A percentile compares a stretch with the other conserved stretches of the same genome.
Conservation (phyloP, 2,888 invertebrate species). For the Drosophila macrothrix region DNA sequence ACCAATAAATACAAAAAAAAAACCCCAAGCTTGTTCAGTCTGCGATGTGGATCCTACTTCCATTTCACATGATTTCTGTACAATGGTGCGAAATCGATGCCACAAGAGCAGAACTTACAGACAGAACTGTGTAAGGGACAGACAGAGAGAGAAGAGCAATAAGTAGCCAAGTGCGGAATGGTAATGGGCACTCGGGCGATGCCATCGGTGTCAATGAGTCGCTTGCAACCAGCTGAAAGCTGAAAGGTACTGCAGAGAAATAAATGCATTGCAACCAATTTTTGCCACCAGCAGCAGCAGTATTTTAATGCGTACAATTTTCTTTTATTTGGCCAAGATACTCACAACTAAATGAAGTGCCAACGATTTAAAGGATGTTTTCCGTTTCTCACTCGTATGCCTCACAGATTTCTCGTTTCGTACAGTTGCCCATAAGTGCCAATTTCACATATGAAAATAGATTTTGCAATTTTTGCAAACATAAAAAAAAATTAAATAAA, state of each 20-base stretch:
- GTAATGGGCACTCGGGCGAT: slow-evolving; percentile 51
- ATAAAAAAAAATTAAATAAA: background rate
- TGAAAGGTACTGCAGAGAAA: slow-evolving; percentile 28
- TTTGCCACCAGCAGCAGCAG: slow-evolving; percentile 9
- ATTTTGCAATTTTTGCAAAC: background rate
- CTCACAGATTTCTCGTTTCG: slow-evolving; percentile 23
- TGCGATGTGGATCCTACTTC: slow-evolving; percentile 27
- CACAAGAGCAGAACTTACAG: slow-evolving; percentile 31
- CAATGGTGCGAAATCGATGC: slow-evolving; percentile 58
- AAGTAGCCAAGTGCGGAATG: slow-evolving; percentile 59
- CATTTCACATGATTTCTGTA: slow-evolving; percentile 50
- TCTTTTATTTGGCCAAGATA: slow-evolving; percentile 48
- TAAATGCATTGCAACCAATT: slow-evolving; percentile 39
- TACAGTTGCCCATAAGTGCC: slow-evolving; percentile 28
- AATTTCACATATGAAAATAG: slow-evolving; percentile 31
- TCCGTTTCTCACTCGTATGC: slow-evolving; percentile 6
- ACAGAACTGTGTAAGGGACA: background rate
- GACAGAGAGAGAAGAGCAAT: slow-evolving; percentile 17
- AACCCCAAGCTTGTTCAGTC: slow-evolving; percentile 17
- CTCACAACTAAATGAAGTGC: slow-evolving; percentile 37
- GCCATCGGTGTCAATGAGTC: slow-evolving; percentile 59
- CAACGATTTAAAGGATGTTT: slow-evolving; percentile 35
- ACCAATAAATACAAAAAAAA: slow-evolving; percentile 21
- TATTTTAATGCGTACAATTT: slow-evolving; percentile 41
- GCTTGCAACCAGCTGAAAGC: slow-evolving; percentile 4